A percentile compares a stretch with the other conserved stretches of the same genome.
Conservation (phyloP, 1,140 invertebrate species). For the Aporrectodea caliginosa region DNA sequence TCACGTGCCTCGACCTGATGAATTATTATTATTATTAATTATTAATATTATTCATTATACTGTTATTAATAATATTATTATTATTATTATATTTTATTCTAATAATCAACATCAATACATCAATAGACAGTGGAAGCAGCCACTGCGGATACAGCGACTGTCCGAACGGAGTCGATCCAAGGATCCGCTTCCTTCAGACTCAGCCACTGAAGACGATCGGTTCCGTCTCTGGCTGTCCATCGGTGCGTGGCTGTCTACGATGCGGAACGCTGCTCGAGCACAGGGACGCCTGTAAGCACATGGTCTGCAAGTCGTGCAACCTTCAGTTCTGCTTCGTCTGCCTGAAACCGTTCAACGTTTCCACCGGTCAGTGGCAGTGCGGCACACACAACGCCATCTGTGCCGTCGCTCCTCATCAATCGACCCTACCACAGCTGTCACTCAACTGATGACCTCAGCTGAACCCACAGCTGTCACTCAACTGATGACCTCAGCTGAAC, state of each 20-base stretch:
- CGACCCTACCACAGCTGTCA: not conserved
- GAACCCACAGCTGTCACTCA: too few relatives aligned
- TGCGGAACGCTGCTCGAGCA: not conserved
- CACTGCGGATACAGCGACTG: not conserved
- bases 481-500: too few relatives aligned
- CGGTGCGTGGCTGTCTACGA: not conserved
- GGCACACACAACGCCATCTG: not conserved
- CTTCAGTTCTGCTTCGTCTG: slow-evolving; percentile 17
- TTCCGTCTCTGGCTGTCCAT: not conserved
- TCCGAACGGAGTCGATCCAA: not conserved
- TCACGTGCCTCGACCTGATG: too few relatives aligned
- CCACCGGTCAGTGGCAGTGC: not conserved
- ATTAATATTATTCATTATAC: too few relatives aligned
- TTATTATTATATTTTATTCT: too few relatives aligned
- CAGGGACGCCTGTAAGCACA: slow-evolving; percentile 13
- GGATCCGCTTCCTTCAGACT: not conserved
- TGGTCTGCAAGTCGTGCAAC: slow-evolving; percentile 10
- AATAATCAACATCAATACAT: too few relatives aligned
- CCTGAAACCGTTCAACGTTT: not conserved
- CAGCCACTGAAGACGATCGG: not conserved
- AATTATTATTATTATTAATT: too few relatives aligned
- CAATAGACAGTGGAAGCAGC: too few relatives aligned
- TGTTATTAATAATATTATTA: too few relatives aligned
- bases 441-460: too few relatives aligned
- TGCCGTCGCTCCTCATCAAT: not conserved